These are phyloP conservation scores for Equus przewalskii DNA, from an alignment of 2,113 vertebrate genomes.

Conservation along the genomic window DNA sequence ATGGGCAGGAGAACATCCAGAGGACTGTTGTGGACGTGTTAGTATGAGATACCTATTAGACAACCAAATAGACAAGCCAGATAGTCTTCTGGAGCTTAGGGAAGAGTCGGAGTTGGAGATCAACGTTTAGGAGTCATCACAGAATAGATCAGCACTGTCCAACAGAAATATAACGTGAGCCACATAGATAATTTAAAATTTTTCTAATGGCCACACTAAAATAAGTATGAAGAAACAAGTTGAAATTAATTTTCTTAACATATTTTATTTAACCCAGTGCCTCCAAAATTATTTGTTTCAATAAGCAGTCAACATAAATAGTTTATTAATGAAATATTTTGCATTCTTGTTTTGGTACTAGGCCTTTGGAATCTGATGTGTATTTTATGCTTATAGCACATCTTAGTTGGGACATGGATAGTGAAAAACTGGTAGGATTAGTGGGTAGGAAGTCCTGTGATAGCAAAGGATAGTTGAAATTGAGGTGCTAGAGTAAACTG, in stretches of 20 bases:
- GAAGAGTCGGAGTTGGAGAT: constrained; percentile 29
- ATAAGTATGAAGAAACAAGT: not conserved
- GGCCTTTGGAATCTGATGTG: not conserved
- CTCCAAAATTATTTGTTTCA: constrained; percentile 50
- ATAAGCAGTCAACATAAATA: not conserved
- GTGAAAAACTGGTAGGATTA: not conserved
- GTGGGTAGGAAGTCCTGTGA: not conserved
- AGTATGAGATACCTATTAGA: not conserved
- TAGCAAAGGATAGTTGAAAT: not conserved
- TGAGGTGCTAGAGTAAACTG: not conserved
- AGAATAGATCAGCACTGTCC: constrained; percentile 1
- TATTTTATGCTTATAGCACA: not conserved
- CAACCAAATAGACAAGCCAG: not conserved
- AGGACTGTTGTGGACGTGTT: not conserved
- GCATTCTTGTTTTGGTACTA: not conserved
- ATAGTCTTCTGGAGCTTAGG: not conserved
- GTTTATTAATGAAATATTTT: constrained; percentile 11
- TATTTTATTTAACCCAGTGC: not conserved
- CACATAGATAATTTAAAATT: not conserved
- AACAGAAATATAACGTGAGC: not conserved
- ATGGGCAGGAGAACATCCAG: not conserved
- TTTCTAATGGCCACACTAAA: not conserved
- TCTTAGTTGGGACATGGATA: not conserved
- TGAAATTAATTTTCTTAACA: constrained; percentile 26
- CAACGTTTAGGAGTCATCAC: not conserved